Evolutionary conservation across 2,888 invertebrate species (phyloP).

Genomic region (Epistrophella euchroma): DNA sequence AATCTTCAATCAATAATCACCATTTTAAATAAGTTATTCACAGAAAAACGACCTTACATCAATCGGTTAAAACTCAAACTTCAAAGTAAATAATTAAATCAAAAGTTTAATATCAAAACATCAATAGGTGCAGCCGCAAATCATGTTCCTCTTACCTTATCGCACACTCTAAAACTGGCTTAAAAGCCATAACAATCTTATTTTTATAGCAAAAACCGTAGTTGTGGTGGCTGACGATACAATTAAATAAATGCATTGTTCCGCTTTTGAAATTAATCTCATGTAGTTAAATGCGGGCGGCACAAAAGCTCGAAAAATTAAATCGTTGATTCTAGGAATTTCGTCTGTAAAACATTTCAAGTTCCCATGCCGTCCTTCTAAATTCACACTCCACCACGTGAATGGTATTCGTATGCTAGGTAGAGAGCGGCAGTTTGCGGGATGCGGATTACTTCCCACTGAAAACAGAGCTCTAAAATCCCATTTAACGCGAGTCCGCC

Average conservation of each 20-base stretch:
- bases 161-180: neutral
- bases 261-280: constrained; percentile 61
- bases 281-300: constrained; percentile 45
- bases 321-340: constrained; percentile 68
- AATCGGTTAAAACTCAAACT: constrained; percentile 55
- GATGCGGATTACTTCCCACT: constrained; percentile 4
- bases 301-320: constrained; percentile 63
- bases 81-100: constrained; percentile 52
- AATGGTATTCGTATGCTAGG: neutral
- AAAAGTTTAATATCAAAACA: constrained; percentile 40
- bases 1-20: neutral
- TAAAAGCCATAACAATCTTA: constrained; percentile 45
- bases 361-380: constrained; percentile 47
- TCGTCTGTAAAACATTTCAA: constrained; percentile 59
- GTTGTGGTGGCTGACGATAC: constrained; percentile 42
- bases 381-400: constrained; percentile 1
- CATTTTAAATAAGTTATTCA: neutral
- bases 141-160: constrained; percentile 21
- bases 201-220: neutral
- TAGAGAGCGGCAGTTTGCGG: neutral
- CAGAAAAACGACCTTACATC: constrained; percentile 34
- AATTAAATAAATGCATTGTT: constrained; percentile 74
- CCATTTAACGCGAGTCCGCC: constrained; percentile 51
- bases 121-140: constrained; percentile 18
- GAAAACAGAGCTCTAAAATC: constrained; percentile 32